Base-by-base conservation (phyloP, 2,113 vertebrate genomes). In the Apistogramma diplotaenia region DNA sequence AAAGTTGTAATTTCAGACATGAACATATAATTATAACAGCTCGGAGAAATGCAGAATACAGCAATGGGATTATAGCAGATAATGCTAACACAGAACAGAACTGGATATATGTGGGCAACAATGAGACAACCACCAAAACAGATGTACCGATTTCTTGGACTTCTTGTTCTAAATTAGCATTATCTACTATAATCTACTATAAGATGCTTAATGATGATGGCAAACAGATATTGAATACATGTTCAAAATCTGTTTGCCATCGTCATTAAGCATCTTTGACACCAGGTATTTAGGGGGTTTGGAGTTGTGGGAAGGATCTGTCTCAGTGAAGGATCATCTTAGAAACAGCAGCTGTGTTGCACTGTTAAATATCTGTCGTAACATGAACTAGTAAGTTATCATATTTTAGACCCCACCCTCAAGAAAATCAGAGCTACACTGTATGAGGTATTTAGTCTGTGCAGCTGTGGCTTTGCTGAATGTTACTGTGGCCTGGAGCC, bases 401-500 rank as follows among this genome's bases (percentile, higher is more conserved):
- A 67, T 40, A 54, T 18, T 79, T 23, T 21, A 11, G 4, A 19
- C 35, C 23, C 16, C n/a, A n/a, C 67, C 18, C 29, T 74, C 6
- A 33, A 72, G 76, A 80, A 65, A 58, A 75, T 54, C 60, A 53
- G 33, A 71, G 62, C 79, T 61, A 78, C 57, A 74, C 65, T 75
- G 57, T 43, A 60, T 82, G 60, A 77, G 23, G 59, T 60, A 61
- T 88, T 86, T 74, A 72, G 72, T 72, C 73, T 62, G 15, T 80
- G 81, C 77, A 76, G 55, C 49, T 40, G 27, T 35, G 59, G 78
- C 82, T 82, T 85, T 82, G 62, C 51, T 89, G 56, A 81, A 86
- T 80, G 75, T 72, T 67, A 12, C 33, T 78, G 76, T 75, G 70
- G 83, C 81, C 80, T 72, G 25, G 58, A 25, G 81, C 84, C 77